Evolutionary conservation across 2,797 vertebrate genomes (phyloP).

Genomic region (Helarctos malayanus): DNA sequence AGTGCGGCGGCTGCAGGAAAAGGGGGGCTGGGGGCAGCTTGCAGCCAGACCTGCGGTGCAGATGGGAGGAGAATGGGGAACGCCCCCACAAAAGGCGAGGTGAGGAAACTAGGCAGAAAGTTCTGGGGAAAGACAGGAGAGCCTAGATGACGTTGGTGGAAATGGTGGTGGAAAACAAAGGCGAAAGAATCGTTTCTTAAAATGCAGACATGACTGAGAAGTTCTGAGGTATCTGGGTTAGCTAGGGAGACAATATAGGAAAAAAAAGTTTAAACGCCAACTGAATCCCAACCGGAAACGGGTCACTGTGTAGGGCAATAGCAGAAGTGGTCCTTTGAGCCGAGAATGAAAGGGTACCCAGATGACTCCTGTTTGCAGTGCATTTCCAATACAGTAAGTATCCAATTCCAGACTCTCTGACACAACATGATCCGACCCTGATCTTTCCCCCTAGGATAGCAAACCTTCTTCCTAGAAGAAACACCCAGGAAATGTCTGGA

Average conservation of each 20-base stretch:
- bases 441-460: neutral
- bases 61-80: neutral
- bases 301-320: neutral
- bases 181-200: neutral
- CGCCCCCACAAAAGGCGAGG: neutral
- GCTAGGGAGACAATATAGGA: neutral
- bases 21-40: neutral
- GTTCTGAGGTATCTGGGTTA: neutral
- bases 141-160: neutral
- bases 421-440: neutral
- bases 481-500: neutral
- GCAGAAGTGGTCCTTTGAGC: neutral
- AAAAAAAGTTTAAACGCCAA: neutral
- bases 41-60: neutral
- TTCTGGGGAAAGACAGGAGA: neutral
- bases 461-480: slow-evolving; percentile 16
- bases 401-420: neutral
- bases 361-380: neutral
- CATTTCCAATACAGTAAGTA: neutral
- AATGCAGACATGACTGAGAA: neutral
- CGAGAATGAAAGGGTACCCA: neutral
- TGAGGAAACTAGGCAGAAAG: neutral
- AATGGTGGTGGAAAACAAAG: neutral
- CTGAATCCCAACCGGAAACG: neutral
- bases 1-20: neutral